Evolutionary conservation across 92 coral and sea anemone genomes (phyloP), one percentile per base, ranked within the genome.

Genomic region (Palythoa grandiflora): DNA sequence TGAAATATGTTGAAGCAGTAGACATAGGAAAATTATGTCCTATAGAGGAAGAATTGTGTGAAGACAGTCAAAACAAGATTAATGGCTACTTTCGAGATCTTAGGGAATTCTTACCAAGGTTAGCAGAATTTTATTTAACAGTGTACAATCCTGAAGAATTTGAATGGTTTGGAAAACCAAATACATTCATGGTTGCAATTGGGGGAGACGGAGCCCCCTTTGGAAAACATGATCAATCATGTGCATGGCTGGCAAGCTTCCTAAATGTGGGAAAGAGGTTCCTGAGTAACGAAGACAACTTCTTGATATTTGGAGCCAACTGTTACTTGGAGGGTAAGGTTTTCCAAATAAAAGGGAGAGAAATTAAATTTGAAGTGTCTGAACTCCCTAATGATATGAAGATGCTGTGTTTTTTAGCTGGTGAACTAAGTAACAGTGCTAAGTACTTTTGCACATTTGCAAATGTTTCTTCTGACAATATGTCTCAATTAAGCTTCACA

Each of bases 1-100:
- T 78, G 38, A 66, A 85, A 51, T 83, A 68, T 73, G 39, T 88
- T 54, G 76, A 88, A 10, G 60, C 2, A 4, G 60, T 57, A 57
- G 63, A 57, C 63, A 13, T 57, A 9, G 63, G 60, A 11, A 57
- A 57, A 1, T 57, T 57, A 3, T 57, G 3, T 57, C 12, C 16
- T 12, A 3, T 57, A 1, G 63, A 57, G 63, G 17, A 57, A 57
- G 17, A 57, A 11, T 57, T 57, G 63, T 57, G 63, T 57, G 16
- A 12, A 9, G 63, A 57, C 3, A 3, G 16, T 3, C 63, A 11
- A 57, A 12, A 57, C 16, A 57, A 13, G 63, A 3, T 57, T 12
- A 57, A 57, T 9, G 15, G 17, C 19, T 57, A 2, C 3, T 57
- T 57, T 57, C 17, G 16, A 1, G 63, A 57, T 3, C 6, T 40